These are phyloP conservation scores for Lithophane socia DNA, from an alignment of 2,888 invertebrate species.

Conservation along the genomic window DNA sequence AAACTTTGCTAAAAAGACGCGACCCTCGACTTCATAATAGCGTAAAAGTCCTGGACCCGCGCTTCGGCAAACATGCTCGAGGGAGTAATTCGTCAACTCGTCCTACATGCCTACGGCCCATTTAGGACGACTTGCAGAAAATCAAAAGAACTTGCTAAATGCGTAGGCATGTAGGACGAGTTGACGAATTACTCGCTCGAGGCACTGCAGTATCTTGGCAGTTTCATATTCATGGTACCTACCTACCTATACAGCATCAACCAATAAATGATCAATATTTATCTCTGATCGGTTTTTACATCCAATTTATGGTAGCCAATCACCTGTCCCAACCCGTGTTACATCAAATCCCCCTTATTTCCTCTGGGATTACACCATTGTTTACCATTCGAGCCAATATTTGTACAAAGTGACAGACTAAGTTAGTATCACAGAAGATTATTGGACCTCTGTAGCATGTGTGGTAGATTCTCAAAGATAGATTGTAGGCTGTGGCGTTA, in stretches of 20 bases:
- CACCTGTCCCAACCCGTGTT: conserved; percentile 70
- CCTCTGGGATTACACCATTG: conserved; percentile 75
- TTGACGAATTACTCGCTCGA: no score
- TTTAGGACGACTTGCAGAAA: no score
- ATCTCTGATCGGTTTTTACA: conserved; percentile 57
- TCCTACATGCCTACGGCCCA: no score
- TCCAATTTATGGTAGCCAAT: conserved; percentile 72
- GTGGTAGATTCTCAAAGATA: not conserved
- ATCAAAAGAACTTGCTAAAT: no score
- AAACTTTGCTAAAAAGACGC: no score
- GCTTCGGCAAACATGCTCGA: no score
- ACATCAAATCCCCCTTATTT: conserved; percentile 78
- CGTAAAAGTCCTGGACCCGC: no score
- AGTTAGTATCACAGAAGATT: conserved; percentile 22
- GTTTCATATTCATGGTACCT: no score
- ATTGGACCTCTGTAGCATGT: conserved; percentile 30
- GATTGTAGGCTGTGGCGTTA: conserved; percentile 55
- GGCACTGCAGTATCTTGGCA: no score
- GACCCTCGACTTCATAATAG: no score
- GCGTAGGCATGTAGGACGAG: no score
- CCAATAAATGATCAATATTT: conserved; percentile 50
- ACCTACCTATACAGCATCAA: not conserved
- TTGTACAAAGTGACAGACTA: conserved; percentile 63
- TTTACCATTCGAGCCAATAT: conserved; percentile 64
- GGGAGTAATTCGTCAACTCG: no score